These are phyloP conservation scores for Phrynocephalus versicolor DNA, from an alignment of 2,113 vertebrate genomes.

Conservation along the genomic window DNA sequence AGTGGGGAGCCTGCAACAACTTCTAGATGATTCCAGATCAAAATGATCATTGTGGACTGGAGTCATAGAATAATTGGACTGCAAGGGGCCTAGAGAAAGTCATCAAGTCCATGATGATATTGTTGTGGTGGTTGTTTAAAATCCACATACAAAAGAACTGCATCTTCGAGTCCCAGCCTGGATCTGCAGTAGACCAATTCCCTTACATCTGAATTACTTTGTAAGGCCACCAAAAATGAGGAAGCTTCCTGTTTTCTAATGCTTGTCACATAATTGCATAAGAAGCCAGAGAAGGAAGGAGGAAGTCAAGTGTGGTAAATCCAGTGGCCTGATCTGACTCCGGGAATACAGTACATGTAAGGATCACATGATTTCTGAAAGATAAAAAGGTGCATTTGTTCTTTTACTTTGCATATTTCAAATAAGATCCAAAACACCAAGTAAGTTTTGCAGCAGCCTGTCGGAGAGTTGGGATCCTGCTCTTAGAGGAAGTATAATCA, in stretches of 20 bases:
- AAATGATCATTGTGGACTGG: too few relatives aligned
- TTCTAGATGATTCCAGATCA: neutral
- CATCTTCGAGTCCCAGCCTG: slow-evolving; percentile 13
- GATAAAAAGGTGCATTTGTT: neutral
- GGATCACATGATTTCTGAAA: slow-evolving; percentile 41
- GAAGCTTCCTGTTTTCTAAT: slow-evolving; percentile 43
- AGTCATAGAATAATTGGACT: too few relatives aligned
- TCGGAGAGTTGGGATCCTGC: neutral
- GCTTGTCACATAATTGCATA: slow-evolving; percentile 70
- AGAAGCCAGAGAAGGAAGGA: slow-evolving; percentile 56
- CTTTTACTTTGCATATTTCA: slow-evolving; percentile 18
- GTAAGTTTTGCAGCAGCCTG: neutral
- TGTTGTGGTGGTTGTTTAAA: neutral
- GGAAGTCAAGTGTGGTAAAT: slow-evolving; percentile 65
- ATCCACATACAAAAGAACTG: neutral
- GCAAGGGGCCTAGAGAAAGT: too few relatives aligned
- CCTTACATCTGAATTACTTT: slow-evolving; percentile 29
- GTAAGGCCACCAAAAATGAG: slow-evolving; percentile 24
- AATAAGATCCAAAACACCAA: neutral
- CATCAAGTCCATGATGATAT: too few relatives aligned
- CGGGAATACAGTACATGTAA: slow-evolving; percentile 37
- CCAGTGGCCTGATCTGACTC: slow-evolving; percentile 53
- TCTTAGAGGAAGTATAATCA: neutral
- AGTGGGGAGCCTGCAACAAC: neutral
- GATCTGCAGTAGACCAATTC: neutral